These are phyloP conservation scores for Dysmachus trigonus DNA, from an alignment of 2,888 invertebrate species.

Conservation along the genomic window DNA sequence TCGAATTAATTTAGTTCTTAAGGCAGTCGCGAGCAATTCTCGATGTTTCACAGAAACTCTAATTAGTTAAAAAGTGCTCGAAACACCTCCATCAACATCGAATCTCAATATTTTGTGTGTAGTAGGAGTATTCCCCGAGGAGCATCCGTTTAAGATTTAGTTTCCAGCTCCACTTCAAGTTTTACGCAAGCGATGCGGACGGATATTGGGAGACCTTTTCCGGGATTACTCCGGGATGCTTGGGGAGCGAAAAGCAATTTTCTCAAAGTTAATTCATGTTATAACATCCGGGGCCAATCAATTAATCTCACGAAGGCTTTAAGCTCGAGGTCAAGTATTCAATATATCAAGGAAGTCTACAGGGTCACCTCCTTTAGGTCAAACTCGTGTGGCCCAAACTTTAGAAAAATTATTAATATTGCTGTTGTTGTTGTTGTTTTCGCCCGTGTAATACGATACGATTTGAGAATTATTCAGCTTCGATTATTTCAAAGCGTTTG, in stretches of 20 bases:
- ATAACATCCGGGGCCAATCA: constrained; percentile 3
- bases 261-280: background rate
- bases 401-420: background rate
- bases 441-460: background rate
- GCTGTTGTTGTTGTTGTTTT: background rate
- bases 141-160: background rate
- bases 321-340: background rate
- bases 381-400: background rate
- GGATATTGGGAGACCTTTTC: background rate
- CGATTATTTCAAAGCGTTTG: background rate
- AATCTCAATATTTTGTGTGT: background rate
- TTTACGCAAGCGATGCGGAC: background rate
- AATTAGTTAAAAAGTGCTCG: background rate
- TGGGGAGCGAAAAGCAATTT: background rate
- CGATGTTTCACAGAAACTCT: background rate
- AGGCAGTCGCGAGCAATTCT: background rate
- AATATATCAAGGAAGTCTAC: background rate
- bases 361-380: background rate
- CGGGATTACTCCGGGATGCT: background rate
- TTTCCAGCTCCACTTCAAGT: background rate
- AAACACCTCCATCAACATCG: background rate
- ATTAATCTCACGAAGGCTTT: background rate
- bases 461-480: background rate
- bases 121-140: background rate
- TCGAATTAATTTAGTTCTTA: background rate